Evolutionary conservation across 1,140 invertebrate genomes (phyloP), one percentile per base, ranked within the genome.

Genomic region (Drosophila bocqueti): DNA sequence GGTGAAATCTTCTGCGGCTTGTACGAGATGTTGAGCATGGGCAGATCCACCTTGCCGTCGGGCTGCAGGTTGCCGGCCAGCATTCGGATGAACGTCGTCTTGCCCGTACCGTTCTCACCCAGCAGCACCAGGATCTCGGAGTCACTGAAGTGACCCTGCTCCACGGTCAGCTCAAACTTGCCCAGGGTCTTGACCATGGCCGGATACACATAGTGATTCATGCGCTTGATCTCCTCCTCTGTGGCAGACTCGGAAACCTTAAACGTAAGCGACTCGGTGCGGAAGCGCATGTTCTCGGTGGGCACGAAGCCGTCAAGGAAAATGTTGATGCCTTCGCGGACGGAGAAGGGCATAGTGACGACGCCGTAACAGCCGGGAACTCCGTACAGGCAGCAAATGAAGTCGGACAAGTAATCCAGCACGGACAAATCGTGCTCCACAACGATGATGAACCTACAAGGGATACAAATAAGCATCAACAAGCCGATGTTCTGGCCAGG

Each of bases 1-100:
- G 99, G 99, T 86, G 98, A 99, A 87, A 99, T 99, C 93, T 99
- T 99, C 94, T 99, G 99, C 43, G 99, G 99, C 93, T 99, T 99
- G 94, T 99, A 99, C 93, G 98, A 99, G 83, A 99, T 99, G 93
- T 99, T 98, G 65, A 99, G 93, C 83, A 97, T 95, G 4, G 99
- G 99, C 71, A 99, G 94, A 76, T 97, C 96, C 7, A 90, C 97
- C 36, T 94, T 93, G 66, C 94, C 98, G 94, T 99, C 99, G 15
- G 99, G 97, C 81, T 96, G 94, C 77, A 99, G 94, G 91, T 98
- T 97, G 43, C 99, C 99, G 89, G 99, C 99, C 78, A 99, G 94
- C 97, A 99, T 98, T 91, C 98, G 95, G 91, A 99, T 99, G 84
- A 99, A 99, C 16, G 99, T 99, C 0, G 99, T 99, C 94, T 99